Conservation (phyloP, 2,888 invertebrate genomes). For the Orthonychiurus folsomi region DNA sequence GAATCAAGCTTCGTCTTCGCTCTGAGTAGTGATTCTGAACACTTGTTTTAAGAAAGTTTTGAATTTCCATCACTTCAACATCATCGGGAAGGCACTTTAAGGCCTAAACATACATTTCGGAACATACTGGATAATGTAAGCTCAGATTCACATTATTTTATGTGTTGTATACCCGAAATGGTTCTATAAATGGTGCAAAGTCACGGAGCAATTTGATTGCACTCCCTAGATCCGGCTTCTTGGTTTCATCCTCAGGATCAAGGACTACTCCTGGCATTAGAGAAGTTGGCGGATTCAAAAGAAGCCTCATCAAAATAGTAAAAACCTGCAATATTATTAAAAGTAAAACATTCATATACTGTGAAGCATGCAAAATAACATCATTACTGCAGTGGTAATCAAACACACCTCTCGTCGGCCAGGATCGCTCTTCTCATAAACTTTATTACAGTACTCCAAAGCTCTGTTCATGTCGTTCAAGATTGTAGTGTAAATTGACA, state of each 20-base stretch:
- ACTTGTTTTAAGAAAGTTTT: conserved; percentile 69
- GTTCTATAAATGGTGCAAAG: conserved; percentile 75
- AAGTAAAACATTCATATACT: not conserved
- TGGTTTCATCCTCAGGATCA: conserved; percentile 44
- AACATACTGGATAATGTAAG: not conserved
- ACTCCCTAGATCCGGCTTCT: conserved; percentile 65
- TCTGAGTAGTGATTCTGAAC: conserved; percentile 63
- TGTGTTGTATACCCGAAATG: conserved; percentile 64
- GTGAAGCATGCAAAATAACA: too few species aligned
- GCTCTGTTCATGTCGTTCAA: conserved; percentile 74
- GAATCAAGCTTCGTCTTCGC: conserved; percentile 64
- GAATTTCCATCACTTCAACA: conserved; percentile 65
- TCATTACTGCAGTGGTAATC: not conserved
- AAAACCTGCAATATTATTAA: conserved; percentile 51
- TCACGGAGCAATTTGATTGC: conserved; percentile 72
- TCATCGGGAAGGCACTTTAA: conserved; percentile 70
- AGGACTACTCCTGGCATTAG: conserved; percentile 48
- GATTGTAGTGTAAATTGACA: conserved; percentile 83
- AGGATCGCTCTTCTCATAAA: conserved; percentile 47
- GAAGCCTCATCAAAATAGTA: conserved; percentile 54
- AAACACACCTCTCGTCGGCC: conserved; percentile 29
- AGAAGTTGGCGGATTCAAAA: conserved; percentile 50
- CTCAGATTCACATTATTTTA: too few species aligned
- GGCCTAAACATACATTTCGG: conserved; percentile 48
- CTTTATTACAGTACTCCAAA: conserved; percentile 70